These are phyloP conservation scores for Drosophila ambigua DNA, from an alignment of 1,140 invertebrate genomes.

Conservation along the genomic window DNA sequence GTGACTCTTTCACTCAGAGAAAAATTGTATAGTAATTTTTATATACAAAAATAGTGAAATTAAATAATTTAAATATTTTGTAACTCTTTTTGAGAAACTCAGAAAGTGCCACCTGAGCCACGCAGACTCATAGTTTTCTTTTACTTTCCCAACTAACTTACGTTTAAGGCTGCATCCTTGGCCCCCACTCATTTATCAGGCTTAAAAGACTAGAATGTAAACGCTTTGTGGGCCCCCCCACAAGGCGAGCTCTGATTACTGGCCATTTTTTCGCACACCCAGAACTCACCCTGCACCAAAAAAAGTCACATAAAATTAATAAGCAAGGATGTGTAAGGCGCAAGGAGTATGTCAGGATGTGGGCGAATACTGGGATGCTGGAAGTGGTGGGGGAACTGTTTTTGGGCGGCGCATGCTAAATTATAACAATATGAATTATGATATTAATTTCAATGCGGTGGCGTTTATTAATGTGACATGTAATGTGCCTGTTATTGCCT, in stretches of 20 bases:
- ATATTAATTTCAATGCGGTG: constrained; percentile 73
- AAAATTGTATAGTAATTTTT: no score
- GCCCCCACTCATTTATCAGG: constrained; percentile 68
- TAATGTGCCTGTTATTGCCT: constrained; percentile 81
- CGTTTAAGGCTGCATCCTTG: constrained; percentile 8
- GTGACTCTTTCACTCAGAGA: no score
- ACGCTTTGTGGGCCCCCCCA: constrained; percentile 52
- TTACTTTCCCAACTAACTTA: neutral
- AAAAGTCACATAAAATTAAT: constrained; percentile 80
- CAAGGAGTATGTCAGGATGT: constrained; percentile 25
- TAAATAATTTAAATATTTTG: no score
- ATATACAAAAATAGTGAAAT: no score
- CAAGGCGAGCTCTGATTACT: constrained; percentile 56
- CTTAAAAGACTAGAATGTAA: constrained; percentile 73
- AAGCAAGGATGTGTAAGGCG: constrained; percentile 44
- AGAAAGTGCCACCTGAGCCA: no score
- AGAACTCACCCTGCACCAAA: constrained; percentile 38
- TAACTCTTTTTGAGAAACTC: no score
- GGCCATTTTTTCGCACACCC: constrained; percentile 60
- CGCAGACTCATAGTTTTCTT: constrained; percentile 17
- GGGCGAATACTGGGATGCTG: neutral
- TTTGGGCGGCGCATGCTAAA: constrained; percentile 66
- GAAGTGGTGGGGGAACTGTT: constrained; percentile 18
- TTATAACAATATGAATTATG: constrained; percentile 80
- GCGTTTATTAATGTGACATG: constrained; percentile 79